Evolutionary conservation across 2,888 invertebrate species (phyloP), one percentile per base, ranked within the genome.

Genomic region (Pyrrhosoma nymphula): DNA sequence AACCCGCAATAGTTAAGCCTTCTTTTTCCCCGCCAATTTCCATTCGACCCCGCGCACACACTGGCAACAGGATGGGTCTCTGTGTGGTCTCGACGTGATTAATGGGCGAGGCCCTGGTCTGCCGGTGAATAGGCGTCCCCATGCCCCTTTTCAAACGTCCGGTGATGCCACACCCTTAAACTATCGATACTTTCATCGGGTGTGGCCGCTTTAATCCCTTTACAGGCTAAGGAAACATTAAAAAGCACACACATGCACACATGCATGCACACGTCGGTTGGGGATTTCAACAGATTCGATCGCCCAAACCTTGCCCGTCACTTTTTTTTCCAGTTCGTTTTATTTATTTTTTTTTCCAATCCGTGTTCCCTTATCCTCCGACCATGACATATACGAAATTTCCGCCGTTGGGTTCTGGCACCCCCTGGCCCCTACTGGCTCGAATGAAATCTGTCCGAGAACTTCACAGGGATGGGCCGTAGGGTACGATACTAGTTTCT

Each of bases 121-220:
- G n/a, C 69, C n/a, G 69, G 69, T n/a, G 26, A n/a, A 69, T n/a
- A 69, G n/a, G 20, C 20, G 16, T 69, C 69, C n/a, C 8, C 16
- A 69, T 69, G 56, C 10, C 56, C 60, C 60, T 60, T 23, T 23
- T 60, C 60, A 23, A 69, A 26, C n/a, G 69, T 26, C n/a, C 69
- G 69, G n/a, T n/a, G 69, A n/a, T n/a, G 69, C 69, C 69, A 69
- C 69, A 69, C 69, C 69, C 69, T 69, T n/a, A 10, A 69, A 69
- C 69, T 69, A 69, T 69, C 69, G 69, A 69, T 69, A 69, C 69
- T n/a, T n/a, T 14, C 26, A 69, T 69, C 69, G 69, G 69, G 69
- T 69, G 69, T 69, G 69, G 69, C n/a, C n/a, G 26, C n/a, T 60
- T 12, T 20, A 69, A 69, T n/a, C n/a, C 69, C 69, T n/a, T 60